Base-by-base conservation (phyloP, 2,797 vertebrate genomes). In the Peromyscus attwateri region DNA sequence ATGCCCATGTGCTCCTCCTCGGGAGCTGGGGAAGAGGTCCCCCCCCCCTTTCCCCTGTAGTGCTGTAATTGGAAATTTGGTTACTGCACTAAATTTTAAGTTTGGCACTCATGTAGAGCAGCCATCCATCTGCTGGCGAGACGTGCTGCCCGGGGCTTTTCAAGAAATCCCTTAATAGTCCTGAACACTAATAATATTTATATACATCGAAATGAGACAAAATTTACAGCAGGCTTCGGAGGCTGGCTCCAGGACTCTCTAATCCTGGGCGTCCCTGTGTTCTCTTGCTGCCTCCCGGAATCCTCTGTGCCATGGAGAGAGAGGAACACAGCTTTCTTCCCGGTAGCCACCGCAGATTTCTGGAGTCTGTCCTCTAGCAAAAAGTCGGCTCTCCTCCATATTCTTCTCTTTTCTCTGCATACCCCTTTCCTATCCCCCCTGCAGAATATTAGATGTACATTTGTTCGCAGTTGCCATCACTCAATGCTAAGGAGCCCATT, bases 121-220 rank as follows among this genome's bases (percentile, higher is more conserved):
- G 96, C 97, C 97, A 95, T 98, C 98, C 98, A 97, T 98, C 97
- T 98, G 98, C 98, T 98, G 97, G 98, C 97, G 90, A 98, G 98
- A 96, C 93, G 66, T 10, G 25, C 94, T 96, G 96, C 80, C 88
- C 37, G 0, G 87, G 95, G 97, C 81, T 97, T 97, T 97, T 96
- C 40, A 97, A 92, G 94, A 98, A 98, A 98, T 98, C 97, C 97
- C 94, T 98, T 97, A 98, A 97, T 98, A 98, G 98, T 97, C 64
- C 82, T 97, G 98, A 97, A 98, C 94, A 92, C 96, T 97, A 98
- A 97, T 97, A 98, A 97, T 97, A 97, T 98, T 98, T 98, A 96
- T 92, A 77, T 98, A 93, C 95, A 94, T 97, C 84, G 92, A 96
- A 89, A 96, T 93, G 96, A 98, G 98, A 93, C 97, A 95, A 83